Conservation (phyloP, 2,888 invertebrate genomes). For the Melanophora roralis region DNA sequence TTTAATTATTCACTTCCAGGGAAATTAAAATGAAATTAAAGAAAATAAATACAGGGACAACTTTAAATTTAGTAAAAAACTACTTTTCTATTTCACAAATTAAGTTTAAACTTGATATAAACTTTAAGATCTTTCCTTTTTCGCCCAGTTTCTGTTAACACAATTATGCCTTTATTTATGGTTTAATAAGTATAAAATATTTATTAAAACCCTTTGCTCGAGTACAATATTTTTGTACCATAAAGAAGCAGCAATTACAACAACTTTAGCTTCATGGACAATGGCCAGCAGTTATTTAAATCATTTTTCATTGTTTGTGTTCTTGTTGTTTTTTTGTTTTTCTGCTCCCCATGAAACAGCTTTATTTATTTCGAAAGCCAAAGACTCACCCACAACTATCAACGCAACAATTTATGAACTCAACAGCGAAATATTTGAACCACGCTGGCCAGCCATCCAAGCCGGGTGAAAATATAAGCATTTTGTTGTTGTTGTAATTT, state of each 20-base stretch:
- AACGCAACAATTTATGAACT: conserved; percentile 50
- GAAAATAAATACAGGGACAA: too few relatives aligned
- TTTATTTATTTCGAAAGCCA: conserved; percentile 31
- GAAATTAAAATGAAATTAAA: too few relatives aligned
- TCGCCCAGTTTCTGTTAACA: background rate
- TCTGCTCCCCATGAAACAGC: conserved; percentile 15
- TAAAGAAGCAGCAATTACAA: background rate
- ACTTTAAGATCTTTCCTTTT: too few relatives aligned
- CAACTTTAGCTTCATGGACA: conserved; percentile 14
- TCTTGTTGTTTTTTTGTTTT: background rate
- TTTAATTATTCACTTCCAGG: background rate
- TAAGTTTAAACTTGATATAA: too few relatives aligned
- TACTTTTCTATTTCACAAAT: too few relatives aligned
- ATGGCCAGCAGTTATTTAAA: conserved; percentile 25
- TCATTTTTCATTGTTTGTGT: background rate
- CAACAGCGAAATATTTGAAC: conserved; percentile 22
- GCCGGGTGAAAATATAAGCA: background rate
- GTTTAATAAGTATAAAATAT: conserved; percentile 40
- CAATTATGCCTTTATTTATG: conserved; percentile 48
- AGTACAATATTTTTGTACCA: background rate
- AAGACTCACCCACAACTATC: conserved; percentile 47
- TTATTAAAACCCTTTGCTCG: background rate
- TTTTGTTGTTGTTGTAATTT: background rate
- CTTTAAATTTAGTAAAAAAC: too few relatives aligned
- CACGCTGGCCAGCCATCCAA: conserved; percentile 29